These are phyloP conservation scores for Linnaemya tessellans DNA, from an alignment of 2,888 invertebrate genomes.

Conservation along the genomic window DNA sequence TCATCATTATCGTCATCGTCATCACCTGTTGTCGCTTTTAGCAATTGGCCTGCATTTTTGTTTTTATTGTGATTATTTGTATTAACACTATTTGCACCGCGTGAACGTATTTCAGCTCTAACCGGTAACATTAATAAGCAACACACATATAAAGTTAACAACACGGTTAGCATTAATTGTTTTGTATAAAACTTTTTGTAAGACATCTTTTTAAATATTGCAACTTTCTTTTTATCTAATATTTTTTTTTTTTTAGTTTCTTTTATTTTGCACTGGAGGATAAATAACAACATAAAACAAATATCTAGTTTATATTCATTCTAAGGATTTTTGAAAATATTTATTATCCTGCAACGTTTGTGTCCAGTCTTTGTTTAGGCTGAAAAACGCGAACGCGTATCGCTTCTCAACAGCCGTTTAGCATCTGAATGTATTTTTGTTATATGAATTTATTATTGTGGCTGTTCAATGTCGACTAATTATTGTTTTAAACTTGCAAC, in stretches of 20 bases:
- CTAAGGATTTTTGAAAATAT: conserved; percentile 31
- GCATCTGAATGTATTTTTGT: conserved; percentile 65
- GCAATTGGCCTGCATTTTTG: conserved; percentile 73
- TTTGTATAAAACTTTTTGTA: conserved; percentile 61
- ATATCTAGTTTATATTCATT: not conserved
- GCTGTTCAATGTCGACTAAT: conserved; percentile 82
- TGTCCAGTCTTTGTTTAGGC: conserved; percentile 46
- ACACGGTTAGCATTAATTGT: conserved; percentile 56
- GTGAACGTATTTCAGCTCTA: conserved; percentile 68
- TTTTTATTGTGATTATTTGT: conserved; percentile 47
- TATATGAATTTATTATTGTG: conserved; percentile 74
- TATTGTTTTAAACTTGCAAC: conserved; percentile 80
- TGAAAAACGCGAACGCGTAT: conserved; percentile 68
- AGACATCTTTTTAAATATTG: conserved; percentile 56
- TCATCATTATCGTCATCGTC: not conserved
- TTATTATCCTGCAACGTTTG: conserved; percentile 54
- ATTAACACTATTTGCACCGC: conserved; percentile 63
- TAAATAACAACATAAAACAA: not conserved
- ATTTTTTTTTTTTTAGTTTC: conserved; percentile 1
- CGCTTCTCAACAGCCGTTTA: conserved; percentile 21
- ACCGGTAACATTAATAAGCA: conserved; percentile 36
- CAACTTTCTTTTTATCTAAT: not conserved
- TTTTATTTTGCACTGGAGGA: conserved; percentile 32
- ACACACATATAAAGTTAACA: conserved; percentile 43
- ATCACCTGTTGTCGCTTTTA: conserved; percentile 27